Evolutionary conservation across 2,113 vertebrate species (phyloP), one percentile per base, ranked within the genome.

Genomic region (Leucoraja erinaceus): DNA sequence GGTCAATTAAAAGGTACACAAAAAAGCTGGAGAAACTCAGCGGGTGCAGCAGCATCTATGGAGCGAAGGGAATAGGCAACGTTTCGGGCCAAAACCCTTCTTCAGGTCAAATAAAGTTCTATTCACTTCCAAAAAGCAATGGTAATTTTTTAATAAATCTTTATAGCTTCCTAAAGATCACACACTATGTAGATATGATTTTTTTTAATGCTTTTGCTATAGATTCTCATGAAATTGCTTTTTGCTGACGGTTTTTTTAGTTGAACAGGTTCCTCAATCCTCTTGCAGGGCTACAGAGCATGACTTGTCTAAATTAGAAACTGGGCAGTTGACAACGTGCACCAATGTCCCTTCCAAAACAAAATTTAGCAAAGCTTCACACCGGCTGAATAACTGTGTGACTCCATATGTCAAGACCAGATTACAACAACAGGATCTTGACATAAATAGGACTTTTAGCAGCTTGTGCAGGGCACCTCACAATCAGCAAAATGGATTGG

Each of bases 391-490:
- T 12, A 63, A 31, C 31, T 11, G 18, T 31, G 59, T 66, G 83
- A 5, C 83, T 31, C 59, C 83, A 66, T 66, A 66, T 88, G 83
- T 63, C 83, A 61, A 86, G 59, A 66, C 59, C 83, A 63, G 83
- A 88, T 88, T 88, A 63, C 14, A 66, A 14, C 83, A 63, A 56
- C 83, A 63, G 83, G 59, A n/a, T 88, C 56, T 63, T 88, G 59
- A 61, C 83, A 88, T 63, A 88, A 88, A 88, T 66, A 88, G 28
- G n/a, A 31, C 83, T 88, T 63, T 14, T 88, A 14, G 28, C 59
- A 88, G 83, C 83, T 66, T 88, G 83, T 63, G 16, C 56, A 61
- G 25, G 1, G 11, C 81, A 86, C 81, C 81, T 25, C 12, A 86
- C 56, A 59, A 28, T 63, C 56, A 31, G 14, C 31, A 31, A 88